Base-by-base conservation (phyloP, 2,888 invertebrate genomes). In the Glaucopsyche alexis region DNA sequence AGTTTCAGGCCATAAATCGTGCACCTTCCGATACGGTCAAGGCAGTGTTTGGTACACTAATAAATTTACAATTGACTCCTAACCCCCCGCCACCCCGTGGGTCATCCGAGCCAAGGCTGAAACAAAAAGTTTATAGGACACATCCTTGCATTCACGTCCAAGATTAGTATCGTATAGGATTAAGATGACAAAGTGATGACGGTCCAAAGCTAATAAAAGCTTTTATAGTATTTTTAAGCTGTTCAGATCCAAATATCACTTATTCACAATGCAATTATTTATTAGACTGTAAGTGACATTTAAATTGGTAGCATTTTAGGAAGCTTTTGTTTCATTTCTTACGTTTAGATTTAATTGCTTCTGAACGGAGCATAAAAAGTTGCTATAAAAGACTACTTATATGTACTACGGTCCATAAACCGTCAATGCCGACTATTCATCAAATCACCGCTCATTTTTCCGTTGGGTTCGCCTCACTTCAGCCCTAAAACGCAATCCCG, bases 31-130 rank as follows among this genome's bases (percentile, higher is more conserved):
- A 67, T 67, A 47, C 67, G 67, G 67, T 67, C 67, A 67, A 67
- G 67, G 65, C 16, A 16, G 67, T 45, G 47, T 47, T 67, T 47
- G 67, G 67, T 67, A 67, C 67, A 67, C 67, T 47, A 47, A 67
- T 67, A 67, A 67, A 67, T 67, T 42, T 47, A 13, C 67, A 47
- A 67, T 42, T 16, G 47, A 16, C 67, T 42, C 45, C n/a, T 45
- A 16, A 19, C 19, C 67, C 66, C n/a, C 42, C 42, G 11, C 42
- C 45, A 1, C 40, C 45, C 42, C 66, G 64, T n/a, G 66, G 45
- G 55, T 19, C 55, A 19, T 55, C 55, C 55, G 11, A 55, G 67
- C 42, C 66, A 67, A 67, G 45, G 66, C 47, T 67, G 45, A 8
- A 45, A 29, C 14, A 42, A 40, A 42, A 67, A 55, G n/a, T n/a